Percentiles rank a stretch among this genome's conserved stretches.
phyloP scores from a whole-genome alignment of 2,113 vertebrate species.

The Albula goreensis region DNA sequence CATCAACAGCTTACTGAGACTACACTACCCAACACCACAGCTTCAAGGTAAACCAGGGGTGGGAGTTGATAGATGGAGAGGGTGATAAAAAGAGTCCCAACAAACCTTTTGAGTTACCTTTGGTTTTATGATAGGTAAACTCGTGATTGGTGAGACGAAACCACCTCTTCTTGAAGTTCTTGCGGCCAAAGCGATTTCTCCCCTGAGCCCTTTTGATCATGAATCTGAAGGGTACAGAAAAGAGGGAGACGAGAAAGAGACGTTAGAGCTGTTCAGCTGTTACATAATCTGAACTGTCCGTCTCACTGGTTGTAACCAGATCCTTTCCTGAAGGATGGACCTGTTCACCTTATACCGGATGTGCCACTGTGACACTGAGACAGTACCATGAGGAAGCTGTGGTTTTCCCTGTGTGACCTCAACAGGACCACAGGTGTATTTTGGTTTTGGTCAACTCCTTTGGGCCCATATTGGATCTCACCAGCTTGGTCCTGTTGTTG shows the following conservation, averaged over 20 bases:
- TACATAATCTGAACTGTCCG: not conserved
- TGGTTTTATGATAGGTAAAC: constrained; percentile 95
- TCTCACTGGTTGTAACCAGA: not conserved
- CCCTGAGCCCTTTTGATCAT: constrained; percentile 98
- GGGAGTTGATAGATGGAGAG: not conserved
- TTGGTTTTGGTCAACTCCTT: not conserved
- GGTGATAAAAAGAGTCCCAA: constrained; percentile 16
- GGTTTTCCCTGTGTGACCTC: not conserved
- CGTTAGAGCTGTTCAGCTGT: not conserved
- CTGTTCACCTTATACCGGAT: not conserved
- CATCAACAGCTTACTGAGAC: not conserved
- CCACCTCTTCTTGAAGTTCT: constrained; percentile 99
- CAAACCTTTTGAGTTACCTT: constrained; percentile 75
- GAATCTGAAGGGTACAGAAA: constrained; percentile 68
- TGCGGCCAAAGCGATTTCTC: constrained; percentile 94
- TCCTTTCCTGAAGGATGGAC: not conserved
- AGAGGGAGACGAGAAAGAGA: constrained; percentile 13
- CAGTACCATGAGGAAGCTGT: not conserved
- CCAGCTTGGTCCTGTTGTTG: not conserved
- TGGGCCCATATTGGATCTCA: not conserved
- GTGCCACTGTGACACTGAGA: not conserved
- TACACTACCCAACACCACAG: not conserved
- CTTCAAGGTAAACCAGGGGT: not conserved
- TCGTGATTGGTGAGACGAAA: constrained; percentile 97
- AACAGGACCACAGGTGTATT: not conserved